Base-by-base conservation (phyloP, 2,113 vertebrate species). In the Pipa parva region DNA sequence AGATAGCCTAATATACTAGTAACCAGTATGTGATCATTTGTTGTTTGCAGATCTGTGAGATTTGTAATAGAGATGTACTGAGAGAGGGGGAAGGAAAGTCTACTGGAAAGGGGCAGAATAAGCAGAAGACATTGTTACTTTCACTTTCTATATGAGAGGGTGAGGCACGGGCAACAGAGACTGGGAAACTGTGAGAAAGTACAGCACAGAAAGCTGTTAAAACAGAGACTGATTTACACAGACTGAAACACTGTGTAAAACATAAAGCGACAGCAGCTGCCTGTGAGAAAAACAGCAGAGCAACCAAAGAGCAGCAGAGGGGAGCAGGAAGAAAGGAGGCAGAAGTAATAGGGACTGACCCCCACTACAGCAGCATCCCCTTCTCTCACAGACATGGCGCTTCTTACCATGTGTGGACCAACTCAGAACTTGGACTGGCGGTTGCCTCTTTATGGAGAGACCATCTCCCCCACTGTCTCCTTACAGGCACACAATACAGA, bases 321-420 rank as follows among this genome's bases (percentile, higher is more conserved):
- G 25, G 27, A 5, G 7, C 22, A 3, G 36, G 25, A 1, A 17
- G 29, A 9, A 7, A 10, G 22, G 9, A 15, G 29, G 15, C 2
- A 22, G n/a, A 7, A 11, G 18, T n/a, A 21, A 3, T 22, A 21
- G 9, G 10, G 17, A 50, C 11, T 21, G 22, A 21, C 18, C 15
- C 1, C 1, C 5, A 10, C 11, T 18, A 21, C 18, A 21, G 48
- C 18, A 22, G 17, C 1, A n/a, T 8, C 5, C 6, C 13, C 29
- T 21, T 8, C 7, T 27, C 7, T 3, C 18, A 42, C 10, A n/a
- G 12, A 36, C 9, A 68, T 68, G 64, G 64, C 64, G 8, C 64
- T 68, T 6, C 64, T 59, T 22, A 10, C 18, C 1, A 7, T 68
- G 1, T 68, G 55, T 39, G 64, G 64, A 22, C 29, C 55, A 7